These are phyloP conservation scores for Balearica regulorum DNA, from an alignment of 2,797 vertebrate genomes.

Conservation along the genomic window DNA sequence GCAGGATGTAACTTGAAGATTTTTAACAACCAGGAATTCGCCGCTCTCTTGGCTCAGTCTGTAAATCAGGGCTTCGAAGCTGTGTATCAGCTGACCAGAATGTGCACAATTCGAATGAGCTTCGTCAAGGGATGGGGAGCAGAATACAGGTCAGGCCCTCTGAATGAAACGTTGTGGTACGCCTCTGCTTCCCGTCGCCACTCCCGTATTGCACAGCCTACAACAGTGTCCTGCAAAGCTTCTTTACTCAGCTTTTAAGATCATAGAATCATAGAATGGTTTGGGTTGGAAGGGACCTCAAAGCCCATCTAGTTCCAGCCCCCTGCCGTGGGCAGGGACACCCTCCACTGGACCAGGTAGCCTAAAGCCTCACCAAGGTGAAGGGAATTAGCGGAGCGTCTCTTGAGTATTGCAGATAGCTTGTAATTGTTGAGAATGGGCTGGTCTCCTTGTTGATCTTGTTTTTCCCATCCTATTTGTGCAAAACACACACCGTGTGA, in stretches of 20 bases:
- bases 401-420: accelerated
- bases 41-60: conserved; percentile 91
- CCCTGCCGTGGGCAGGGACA: too few relatives aligned
- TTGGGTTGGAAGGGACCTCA: too few relatives aligned
- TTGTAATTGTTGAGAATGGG: not conserved
- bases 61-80: conserved; percentile 99
- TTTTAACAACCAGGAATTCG: conserved; percentile 99
- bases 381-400: too few relatives aligned
- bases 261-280: too few relatives aligned
- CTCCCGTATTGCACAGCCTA: not conserved
- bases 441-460: not conserved
- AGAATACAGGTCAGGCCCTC: conserved; percentile 87
- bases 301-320: too few relatives aligned
- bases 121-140: conserved; percentile 99
- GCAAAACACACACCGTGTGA: not conserved
- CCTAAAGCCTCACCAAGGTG: too few relatives aligned
- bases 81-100: conserved; percentile 94
- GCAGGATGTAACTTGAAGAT: conserved; percentile 98
- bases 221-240: not conserved
- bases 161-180: accelerated
- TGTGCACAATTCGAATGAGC: conserved; percentile 99
- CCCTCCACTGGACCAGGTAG: too few relatives aligned
- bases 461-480: not conserved
- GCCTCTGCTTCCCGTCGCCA: not conserved
- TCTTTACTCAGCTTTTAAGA: not conserved